Evolutionary conservation across 2,888 invertebrate species (phyloP).

Genomic region (Strigamia crassipes): DNA sequence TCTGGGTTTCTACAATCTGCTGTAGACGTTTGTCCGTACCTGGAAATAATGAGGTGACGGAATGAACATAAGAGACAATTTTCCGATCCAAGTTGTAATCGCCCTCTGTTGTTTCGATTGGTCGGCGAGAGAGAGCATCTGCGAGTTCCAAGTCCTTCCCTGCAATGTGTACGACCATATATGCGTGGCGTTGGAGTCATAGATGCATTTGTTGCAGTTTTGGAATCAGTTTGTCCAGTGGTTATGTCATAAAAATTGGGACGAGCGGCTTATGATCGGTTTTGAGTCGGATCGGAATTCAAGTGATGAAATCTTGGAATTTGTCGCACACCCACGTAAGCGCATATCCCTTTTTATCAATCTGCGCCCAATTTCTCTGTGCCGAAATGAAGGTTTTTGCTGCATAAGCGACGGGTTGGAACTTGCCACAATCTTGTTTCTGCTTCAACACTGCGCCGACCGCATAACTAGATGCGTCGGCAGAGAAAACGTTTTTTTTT

Average conservation of each 20-base stretch:
- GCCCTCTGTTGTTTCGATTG: too few relatives aligned
- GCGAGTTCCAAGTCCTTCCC: too few relatives aligned
- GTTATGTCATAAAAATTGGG: too few relatives aligned
- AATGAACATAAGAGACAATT: too few relatives aligned
- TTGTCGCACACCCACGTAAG: slow-evolving; percentile 55
- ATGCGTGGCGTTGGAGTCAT: too few relatives aligned
- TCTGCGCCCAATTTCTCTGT: slow-evolving; percentile 57
- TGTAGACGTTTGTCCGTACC: too few relatives aligned
- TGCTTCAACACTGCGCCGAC: slow-evolving; percentile 54
- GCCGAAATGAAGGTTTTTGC: slow-evolving; percentile 54
- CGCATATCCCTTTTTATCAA: slow-evolving; percentile 58
- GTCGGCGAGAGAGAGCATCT: too few relatives aligned
- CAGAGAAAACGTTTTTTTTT: slow-evolving; percentile 51
- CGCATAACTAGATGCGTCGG: slow-evolving; percentile 56
- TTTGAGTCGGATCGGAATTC: slow-evolving; percentile 54
- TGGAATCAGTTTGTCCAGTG: slow-evolving; percentile 56
- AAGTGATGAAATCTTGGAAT: slow-evolving; percentile 56
- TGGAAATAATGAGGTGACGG: too few relatives aligned
- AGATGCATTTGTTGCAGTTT: too few relatives aligned
- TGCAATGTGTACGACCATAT: too few relatives aligned
- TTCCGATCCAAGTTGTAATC: too few relatives aligned
- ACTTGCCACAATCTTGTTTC: neutral
- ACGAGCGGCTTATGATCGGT: slow-evolving; percentile 59
- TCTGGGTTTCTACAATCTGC: too few relatives aligned
- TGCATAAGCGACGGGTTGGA: slow-evolving; percentile 56